phyloP scores from a whole-genome alignment of 1,140 invertebrate genomes.

The Gonatopus flavifemur region DNA sequence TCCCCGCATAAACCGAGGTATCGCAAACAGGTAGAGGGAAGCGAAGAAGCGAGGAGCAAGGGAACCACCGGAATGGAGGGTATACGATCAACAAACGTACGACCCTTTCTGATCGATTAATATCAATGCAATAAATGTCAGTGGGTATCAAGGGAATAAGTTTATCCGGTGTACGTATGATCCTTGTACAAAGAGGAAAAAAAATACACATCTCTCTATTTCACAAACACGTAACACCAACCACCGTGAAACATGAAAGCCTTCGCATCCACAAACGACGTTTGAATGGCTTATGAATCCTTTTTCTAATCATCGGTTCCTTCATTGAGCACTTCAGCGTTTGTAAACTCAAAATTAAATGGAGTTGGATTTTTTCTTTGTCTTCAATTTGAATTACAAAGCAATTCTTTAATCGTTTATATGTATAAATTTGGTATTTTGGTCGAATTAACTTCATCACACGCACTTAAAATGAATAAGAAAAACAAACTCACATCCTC shows the following conservation, averaged over 20 bases:
- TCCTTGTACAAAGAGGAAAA: conserved; percentile 2
- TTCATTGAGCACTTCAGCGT: too few relatives aligned
- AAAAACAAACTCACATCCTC: too few relatives aligned
- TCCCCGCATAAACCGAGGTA: conserved; percentile 11
- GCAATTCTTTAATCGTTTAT: too few relatives aligned
- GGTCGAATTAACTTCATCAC: too few relatives aligned
- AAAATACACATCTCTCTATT: conserved; percentile 25
- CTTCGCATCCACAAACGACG: too few relatives aligned
- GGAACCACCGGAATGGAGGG: conserved; percentile 4
- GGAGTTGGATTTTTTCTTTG: too few relatives aligned
- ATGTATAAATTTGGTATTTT: too few relatives aligned
- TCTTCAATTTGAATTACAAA: too few relatives aligned
- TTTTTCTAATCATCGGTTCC: too few relatives aligned
- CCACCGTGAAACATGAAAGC: not conserved
- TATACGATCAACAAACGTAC: conserved; percentile 15
- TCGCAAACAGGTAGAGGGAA: conserved; percentile 25
- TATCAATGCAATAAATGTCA: conserved; percentile 32
- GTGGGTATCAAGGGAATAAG: conserved; percentile 17
- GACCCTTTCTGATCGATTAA: conserved; percentile 26
- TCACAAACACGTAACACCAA: conserved; percentile 21
- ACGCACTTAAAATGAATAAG: too few relatives aligned
- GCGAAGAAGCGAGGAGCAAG: conserved; percentile 12
- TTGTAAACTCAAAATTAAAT: too few relatives aligned
- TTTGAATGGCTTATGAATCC: too few relatives aligned
- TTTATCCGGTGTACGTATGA: conserved; percentile 4